Percentiles rank a stretch among this genome's conserved stretches.
phyloP scores from a whole-genome alignment of 92 coral and sea anemone species.

The Porites rus region DNA sequence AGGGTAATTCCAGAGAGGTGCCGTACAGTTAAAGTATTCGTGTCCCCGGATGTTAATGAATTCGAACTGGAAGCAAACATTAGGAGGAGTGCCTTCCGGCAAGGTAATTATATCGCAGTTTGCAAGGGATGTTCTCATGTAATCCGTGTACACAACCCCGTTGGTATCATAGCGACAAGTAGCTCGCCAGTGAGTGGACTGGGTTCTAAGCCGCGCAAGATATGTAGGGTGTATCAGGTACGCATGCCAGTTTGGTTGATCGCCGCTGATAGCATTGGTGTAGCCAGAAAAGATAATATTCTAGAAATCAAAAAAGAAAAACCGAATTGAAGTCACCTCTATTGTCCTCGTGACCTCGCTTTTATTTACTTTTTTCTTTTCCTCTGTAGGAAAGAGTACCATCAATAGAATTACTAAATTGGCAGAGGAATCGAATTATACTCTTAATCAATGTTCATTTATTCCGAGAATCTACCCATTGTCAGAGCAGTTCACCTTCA shows the following conservation, averaged over 20 bases:
- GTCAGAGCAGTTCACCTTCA: too few relatives aligned
- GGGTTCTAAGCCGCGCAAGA: slow-evolving; percentile 2
- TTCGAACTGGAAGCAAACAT: slow-evolving; percentile 13
- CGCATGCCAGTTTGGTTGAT: slow-evolving; percentile 41
- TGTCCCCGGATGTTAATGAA: slow-evolving; percentile 30
- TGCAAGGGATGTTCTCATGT: slow-evolving; percentile 18
- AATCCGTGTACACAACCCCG: slow-evolving; percentile 8
- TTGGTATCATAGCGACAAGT: not conserved
- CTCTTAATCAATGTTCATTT: too few relatives aligned
- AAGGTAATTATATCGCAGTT: slow-evolving; percentile 12
- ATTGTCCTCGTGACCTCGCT: too few relatives aligned
- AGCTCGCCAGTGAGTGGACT: slow-evolving; percentile 24
- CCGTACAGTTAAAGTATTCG: slow-evolving; percentile 8
- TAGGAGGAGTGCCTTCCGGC: not conserved
- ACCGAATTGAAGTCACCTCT: too few relatives aligned
- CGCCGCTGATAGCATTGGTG: slow-evolving; percentile 3
- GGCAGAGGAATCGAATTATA: too few relatives aligned
- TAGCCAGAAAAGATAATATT: too few relatives aligned
- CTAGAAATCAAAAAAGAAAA: too few relatives aligned
- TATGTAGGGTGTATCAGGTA: not conserved
- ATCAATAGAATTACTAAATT: too few relatives aligned
- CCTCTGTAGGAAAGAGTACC: too few relatives aligned
- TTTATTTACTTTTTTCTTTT: too few relatives aligned
- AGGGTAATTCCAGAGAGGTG: not conserved
- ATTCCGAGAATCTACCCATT: too few relatives aligned